A percentile compares a stretch with the other conserved stretches of the same genome.
These are phyloP conservation scores for Lycopodina hypogea DNA, from an alignment of 37 sponge, comb jelly and placozoan genomes.

Conservation along the genomic window DNA sequence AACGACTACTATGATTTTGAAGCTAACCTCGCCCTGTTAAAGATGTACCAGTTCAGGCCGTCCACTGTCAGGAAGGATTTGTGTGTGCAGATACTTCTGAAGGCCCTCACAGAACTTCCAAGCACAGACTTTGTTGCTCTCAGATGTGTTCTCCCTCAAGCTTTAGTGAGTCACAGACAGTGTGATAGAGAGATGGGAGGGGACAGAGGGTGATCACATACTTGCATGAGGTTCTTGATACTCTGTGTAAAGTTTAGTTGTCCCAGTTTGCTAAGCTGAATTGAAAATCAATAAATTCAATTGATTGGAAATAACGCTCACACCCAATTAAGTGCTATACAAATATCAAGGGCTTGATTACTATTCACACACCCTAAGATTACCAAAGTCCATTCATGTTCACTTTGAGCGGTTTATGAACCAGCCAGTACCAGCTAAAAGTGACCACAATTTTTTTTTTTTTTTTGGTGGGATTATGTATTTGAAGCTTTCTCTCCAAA, in stretches of 20 bases:
- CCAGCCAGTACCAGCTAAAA: too few relatives aligned
- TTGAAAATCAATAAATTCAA: neutral
- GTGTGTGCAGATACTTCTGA: slow-evolving; percentile 51
- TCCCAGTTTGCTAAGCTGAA: neutral
- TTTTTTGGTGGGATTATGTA: too few relatives aligned
- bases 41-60: slow-evolving; percentile 84
- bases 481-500: too few relatives aligned
- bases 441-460: too few relatives aligned
- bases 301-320: neutral
- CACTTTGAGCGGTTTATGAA: too few relatives aligned
- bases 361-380: too few relatives aligned
- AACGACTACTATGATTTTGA: slow-evolving; percentile 66
- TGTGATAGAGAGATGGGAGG: neutral
- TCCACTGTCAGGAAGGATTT: neutral
- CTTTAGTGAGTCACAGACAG: slow-evolving; percentile 13
- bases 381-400: too few relatives aligned
- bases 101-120: slow-evolving; percentile 70
- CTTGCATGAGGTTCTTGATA: neutral
- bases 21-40: slow-evolving; percentile 80
- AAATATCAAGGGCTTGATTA: too few relatives aligned
- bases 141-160: slow-evolving; percentile 43
- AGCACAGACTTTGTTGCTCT: slow-evolving; percentile 51
- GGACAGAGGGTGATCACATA: neutral
- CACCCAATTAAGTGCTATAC: too few relatives aligned
- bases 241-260: neutral